Conservation (phyloP, 1,140 invertebrate genomes). For the Xylocopa sonorina region DNA sequence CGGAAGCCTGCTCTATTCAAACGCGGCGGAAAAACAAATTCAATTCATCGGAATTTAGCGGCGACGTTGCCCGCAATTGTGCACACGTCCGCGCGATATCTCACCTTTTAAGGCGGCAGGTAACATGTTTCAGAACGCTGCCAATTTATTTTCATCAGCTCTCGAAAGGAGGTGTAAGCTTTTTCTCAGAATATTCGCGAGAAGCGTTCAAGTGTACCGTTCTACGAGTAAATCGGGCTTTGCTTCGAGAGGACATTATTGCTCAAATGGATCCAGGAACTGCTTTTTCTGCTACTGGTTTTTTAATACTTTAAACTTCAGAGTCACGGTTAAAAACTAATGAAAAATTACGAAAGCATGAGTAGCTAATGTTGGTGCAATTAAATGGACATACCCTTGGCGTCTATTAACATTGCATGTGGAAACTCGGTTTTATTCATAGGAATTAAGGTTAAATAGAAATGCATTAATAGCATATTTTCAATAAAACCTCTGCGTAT, state of each 20-base stretch:
- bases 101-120: background rate
- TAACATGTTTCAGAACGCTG: background rate
- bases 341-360: no score
- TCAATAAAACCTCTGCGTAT: background rate
- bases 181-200: background rate
- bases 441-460: no score
- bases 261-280: background rate
- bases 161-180: background rate
- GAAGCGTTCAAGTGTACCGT: background rate
- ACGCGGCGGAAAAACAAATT: slow-evolving; percentile 13
- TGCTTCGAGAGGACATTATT: background rate
- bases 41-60: slow-evolving; percentile 15
- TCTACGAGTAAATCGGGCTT: background rate
- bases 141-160: background rate
- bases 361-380: no score
- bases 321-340: no score
- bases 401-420: no score
- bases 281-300: no score
- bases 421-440: no score
- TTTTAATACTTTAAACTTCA: no score
- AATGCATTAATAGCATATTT: background rate
- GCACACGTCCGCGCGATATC: background rate
- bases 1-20: background rate
- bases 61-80: background rate
- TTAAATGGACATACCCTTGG: no score